Evolutionary conservation across 2,797 vertebrate genomes (phyloP).

Genomic region (Gambelia wislizenii): DNA sequence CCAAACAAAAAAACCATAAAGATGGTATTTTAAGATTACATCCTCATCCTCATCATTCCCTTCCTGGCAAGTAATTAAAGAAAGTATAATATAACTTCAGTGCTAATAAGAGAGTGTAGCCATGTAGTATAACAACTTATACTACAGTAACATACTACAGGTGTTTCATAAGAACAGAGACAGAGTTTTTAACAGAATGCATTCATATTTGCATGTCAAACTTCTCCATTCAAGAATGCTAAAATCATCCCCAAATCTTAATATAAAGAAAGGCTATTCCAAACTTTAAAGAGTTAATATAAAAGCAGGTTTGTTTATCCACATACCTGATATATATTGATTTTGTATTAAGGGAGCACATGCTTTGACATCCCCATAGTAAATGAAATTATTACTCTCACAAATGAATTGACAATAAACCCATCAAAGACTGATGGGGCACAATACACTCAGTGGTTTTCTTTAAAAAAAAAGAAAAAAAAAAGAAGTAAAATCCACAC

Average conservation of each 20-base stretch:
- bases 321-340: constrained; percentile 24
- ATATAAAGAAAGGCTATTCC: not conserved
- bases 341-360: constrained; percentile 42
- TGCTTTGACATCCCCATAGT: constrained; percentile 36
- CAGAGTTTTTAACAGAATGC: constrained; percentile 19
- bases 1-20: not conserved
- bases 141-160: not conserved
- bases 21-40: not conserved
- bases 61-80: too few relatives aligned
- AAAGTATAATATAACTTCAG: not conserved
- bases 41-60: too few relatives aligned
- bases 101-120: not conserved
- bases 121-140: not conserved
- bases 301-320: not conserved
- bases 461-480: constrained; percentile 48
- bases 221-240: not conserved
- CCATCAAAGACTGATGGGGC: constrained; percentile 54
- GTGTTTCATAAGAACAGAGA: constrained; percentile 18
- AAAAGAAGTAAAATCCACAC: constrained; percentile 64
- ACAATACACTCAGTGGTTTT: constrained; percentile 1
- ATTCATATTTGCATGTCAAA: constrained; percentile 3
- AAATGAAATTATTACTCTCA: constrained; percentile 42
- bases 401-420: constrained; percentile 43
- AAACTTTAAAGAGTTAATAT: constrained; percentile 30
- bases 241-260: constrained; percentile 7